Base-by-base conservation (phyloP, 1,140 invertebrate genomes). In the Neuroterus valhalla region DNA sequence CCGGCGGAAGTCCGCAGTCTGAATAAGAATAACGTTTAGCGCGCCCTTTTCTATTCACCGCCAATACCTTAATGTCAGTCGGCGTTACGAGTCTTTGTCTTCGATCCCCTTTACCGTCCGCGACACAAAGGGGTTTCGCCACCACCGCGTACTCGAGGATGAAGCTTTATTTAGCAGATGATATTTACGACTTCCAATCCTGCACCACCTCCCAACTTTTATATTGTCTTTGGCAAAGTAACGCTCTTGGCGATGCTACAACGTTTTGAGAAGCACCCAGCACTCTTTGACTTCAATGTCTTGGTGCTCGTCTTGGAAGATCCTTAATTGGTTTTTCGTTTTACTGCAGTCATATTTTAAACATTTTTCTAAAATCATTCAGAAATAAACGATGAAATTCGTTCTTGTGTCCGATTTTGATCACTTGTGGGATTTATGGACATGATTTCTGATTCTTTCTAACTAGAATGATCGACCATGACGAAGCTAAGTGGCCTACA, bases 151-250 rank as follows among this genome's bases (percentile, higher is more conserved):
- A 85, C 84, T 87, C 85, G 77, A 86, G 81, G 84, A 86, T 82
- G 79, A 84, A 87, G 86, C 85, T 87, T 88, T 88, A 88, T 88
- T 89, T 88, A 88, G 87, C 86, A 88, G 87, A 89, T 88, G 87
- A 89, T 89, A 88, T 89, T 89, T 89, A 88, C 82, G 86, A 87
- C 87, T 89, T 86, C 82, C 85, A 88, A 87, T 88, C 76, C 83
- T 44, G 46, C 75, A 72, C 74, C 44, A 84, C 85, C 82, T 83
- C 80, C 70, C 74, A 84, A 85, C 84, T 87, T 87, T 87, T 85
- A 86, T 87, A 87, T 87, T 86, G 84, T 88, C 85, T 87, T 85
- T 86, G 80, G 70, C 26, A 76, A 76, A 79, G 76, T 76, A 75
- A 66, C 55, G 67, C 50, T 81, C 70, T 26, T 70, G 67, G 71